Evolutionary conservation across 2,888 invertebrate genomes (phyloP), one percentile per base, ranked within the genome.

Genomic region (Odontothrips loti): DNA sequence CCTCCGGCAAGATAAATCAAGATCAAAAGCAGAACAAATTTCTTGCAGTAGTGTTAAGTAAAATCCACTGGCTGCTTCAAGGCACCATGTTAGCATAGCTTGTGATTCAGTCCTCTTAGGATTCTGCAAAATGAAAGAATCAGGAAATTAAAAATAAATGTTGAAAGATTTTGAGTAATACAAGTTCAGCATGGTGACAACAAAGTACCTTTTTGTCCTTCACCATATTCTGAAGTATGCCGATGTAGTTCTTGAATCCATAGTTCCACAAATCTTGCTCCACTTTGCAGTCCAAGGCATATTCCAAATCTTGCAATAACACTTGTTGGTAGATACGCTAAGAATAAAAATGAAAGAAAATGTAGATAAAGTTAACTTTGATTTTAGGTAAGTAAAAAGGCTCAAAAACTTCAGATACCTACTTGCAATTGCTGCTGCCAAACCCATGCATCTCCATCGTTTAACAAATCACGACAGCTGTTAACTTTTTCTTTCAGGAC

Each of bases 181-280:
- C 48, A 58, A 6, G 15, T 10, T 51, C 51, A 51, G 20, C 15
- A 58, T 43, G 34, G 34, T 6, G 6, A 43, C 34, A 58, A 58
- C 34, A 48, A 23, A 27, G 82, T 86, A 93, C 94, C 90, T 94
- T 95, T 85, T 93, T 93, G 85, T 95, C 95, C 86, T 94, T 94
- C 23, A 93, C 91, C 84, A 93, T 91, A 80, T 91, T 90, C 86
- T 96, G 96, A 82, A 96, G 87, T 2, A 91, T 90, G 81, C 93
- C 93, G 87, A 96, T 96, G 87, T 95, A 94, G 87, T 94, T 94
- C 87, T 95, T 95, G 88, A 96, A 96, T 80, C 95, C 95, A 85
- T 94, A 90, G 88, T 94, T 95, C 96, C 96, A 96, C 84, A 96
- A 89, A 85, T 96, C 96, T 86, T 95, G 95, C 86, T 96, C 96